These are phyloP conservation scores for Andrena haemorrhoa DNA, from an alignment of 2,888 invertebrate species.

Conservation along the genomic window DNA sequence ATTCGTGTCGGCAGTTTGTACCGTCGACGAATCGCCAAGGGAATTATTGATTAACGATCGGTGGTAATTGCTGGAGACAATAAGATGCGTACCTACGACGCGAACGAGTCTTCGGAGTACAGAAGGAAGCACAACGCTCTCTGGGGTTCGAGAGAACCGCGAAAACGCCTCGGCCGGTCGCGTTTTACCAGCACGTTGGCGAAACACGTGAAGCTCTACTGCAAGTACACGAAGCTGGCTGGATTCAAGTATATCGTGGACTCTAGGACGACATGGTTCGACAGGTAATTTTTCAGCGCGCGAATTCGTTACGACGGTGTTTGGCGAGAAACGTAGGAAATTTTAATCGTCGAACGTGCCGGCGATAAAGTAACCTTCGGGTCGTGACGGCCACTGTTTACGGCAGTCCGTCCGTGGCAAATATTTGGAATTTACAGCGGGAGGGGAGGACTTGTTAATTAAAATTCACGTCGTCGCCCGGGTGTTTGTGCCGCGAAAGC, in stretches of 20 bases:
- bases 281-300: slow-evolving; percentile 69
- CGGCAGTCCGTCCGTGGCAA: background rate
- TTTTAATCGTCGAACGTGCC: background rate
- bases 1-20: too few species aligned
- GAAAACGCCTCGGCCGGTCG: slow-evolving; percentile 12
- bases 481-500: background rate
- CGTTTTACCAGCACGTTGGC: slow-evolving; percentile 30
- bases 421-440: background rate
- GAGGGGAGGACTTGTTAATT: background rate
- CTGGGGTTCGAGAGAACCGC: slow-evolving; percentile 31
- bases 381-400: background rate
- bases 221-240: slow-evolving; percentile 72
- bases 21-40: too few species aligned
- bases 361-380: background rate
- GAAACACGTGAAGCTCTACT: slow-evolving; percentile 70
- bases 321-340: background rate
- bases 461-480: background rate
- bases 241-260: slow-evolving; percentile 76
- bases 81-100: slow-evolving; percentile 53
- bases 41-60: background rate
- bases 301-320: background rate
- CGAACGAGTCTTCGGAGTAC: slow-evolving; percentile 21
- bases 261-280: slow-evolving; percentile 69
- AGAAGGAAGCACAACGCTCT: slow-evolving; percentile 3
- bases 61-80: background rate